Evolutionary conservation across 2,888 invertebrate genomes (phyloP), one percentile per base, ranked within the genome.

Genomic region (Drosophila rubida): DNA sequence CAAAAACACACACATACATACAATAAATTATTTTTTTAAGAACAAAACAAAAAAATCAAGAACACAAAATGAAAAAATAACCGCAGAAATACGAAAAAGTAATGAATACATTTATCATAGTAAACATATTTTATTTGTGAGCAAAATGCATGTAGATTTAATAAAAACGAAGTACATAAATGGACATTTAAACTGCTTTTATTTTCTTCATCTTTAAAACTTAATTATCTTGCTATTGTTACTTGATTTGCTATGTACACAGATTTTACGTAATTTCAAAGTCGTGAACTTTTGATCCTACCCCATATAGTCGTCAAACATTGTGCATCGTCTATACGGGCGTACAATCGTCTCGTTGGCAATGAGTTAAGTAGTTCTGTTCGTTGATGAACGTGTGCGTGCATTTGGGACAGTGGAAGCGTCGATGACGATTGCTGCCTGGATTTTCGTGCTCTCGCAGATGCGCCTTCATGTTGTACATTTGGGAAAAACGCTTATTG

Each of bases 21-120:
- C 74, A 79, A 85, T 78, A 80, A 72, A 87, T 89, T 89, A 89
- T 87, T 87, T 87, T 89, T 87, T 83, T 87, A 89, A 87, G 88
- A 70, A 59, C 45, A 13, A 62, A 42, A 54, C 19, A 61, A 54
- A 45, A 86, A 75, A 68, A 55, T n/a, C n/a, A 9, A 27, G 9
- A 8, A 27, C 27, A 42, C 8, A 49, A 74, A 77, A 63, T 61
- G 69, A 78, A 32, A 32, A 51, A 80, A 73, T 82, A 88, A 74
- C 66, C 87, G 66, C 78, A 81, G 69, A 79, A 75, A 67, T 80
- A 71, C 69, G 63, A 32, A 32, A 70, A 79, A 81, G 62, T 82
- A 73, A 72, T 82, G 68, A 68, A 84, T 84, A 87, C 65, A 81
- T 76, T 76, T 84, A 84, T 73, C 69, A 82, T 84, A 85, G 75